Percentiles rank a stretch among this genome's conserved stretches.
Evolutionary conservation across 64 coral and sea anemone species (phyloP).

Genomic region (Montipora efflorescens): DNA sequence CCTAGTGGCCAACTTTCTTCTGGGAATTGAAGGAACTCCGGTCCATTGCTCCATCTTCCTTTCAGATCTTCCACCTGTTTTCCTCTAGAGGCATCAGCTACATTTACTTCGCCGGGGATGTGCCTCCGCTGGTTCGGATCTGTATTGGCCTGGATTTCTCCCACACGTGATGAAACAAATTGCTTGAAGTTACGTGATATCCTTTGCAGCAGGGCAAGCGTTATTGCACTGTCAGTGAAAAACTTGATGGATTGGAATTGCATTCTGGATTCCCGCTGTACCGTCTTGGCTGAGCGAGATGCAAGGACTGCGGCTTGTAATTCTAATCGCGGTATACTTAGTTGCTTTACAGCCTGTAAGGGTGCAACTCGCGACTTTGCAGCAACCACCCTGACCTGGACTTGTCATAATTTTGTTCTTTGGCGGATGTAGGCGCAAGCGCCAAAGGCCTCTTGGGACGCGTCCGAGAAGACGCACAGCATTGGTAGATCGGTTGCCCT

Average conservation of each 20-base stretch:
- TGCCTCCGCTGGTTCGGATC: conserved; percentile 80
- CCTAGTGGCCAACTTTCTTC: conserved; percentile 50
- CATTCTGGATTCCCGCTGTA: conserved; percentile 18
- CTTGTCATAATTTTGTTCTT: neutral
- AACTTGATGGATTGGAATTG: conserved; percentile 8
- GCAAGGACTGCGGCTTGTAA: conserved; percentile 5
- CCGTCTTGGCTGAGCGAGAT: conserved; percentile 36
- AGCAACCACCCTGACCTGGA: conserved; percentile 40
- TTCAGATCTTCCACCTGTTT: conserved; percentile 60
- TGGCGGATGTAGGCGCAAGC: conserved; percentile 33
- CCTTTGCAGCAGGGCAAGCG: conserved; percentile 61
- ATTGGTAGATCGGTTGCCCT: neutral
- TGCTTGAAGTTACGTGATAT: conserved; percentile 65
- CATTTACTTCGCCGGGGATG: conserved; percentile 72
- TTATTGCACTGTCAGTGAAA: conserved; percentile 76
- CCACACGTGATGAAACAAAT: conserved; percentile 77
- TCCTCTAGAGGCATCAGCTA: conserved; percentile 70
- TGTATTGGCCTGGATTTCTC: conserved; percentile 74
- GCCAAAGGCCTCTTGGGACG: conserved; percentile 66
- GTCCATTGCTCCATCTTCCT: conserved; percentile 69
- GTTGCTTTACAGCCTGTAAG: conserved; percentile 5
- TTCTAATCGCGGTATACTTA: conserved; percentile 6
- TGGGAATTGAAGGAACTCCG: conserved; percentile 62
- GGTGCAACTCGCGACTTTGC: conserved; percentile 70
- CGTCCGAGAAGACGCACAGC: conserved; percentile 51